Conservation (phyloP, 2,888 invertebrate species). For the Lepidocyrtinus sp. region DNA sequence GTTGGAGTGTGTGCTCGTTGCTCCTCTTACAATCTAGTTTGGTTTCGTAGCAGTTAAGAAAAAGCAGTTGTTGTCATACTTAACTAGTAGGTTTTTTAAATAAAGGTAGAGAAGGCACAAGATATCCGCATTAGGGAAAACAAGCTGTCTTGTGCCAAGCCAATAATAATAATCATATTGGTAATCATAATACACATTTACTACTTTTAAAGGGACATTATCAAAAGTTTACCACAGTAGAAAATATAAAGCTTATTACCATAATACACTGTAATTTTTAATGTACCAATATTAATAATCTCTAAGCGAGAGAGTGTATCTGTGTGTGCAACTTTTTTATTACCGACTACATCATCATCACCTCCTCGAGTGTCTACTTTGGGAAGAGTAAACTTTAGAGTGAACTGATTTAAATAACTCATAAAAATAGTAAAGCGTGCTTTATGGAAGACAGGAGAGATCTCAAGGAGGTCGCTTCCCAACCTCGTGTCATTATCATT, state of each 20-base stretch:
- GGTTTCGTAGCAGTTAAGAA: neutral
- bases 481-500: neutral
- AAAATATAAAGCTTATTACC: neutral
- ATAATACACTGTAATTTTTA: constrained; percentile 20
- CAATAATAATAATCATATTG: constrained; percentile 49
- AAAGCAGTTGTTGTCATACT: neutral
- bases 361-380: neutral
- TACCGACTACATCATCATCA: neutral
- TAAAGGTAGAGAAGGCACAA: neutral
- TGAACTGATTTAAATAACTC: neutral
- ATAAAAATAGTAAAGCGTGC: neutral
- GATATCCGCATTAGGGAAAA: constrained; percentile 24
- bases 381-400: too few relatives aligned
- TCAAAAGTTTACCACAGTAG: neutral
- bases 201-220: constrained; percentile 23
- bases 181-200: constrained; percentile 56
- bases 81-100: neutral
- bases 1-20: neutral
- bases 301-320: neutral
- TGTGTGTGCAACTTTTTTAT: neutral
- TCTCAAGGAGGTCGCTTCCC: neutral
- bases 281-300: constrained; percentile 26
- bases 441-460: neutral
- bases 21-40: neutral
- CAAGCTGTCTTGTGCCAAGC: constrained; percentile 56